phyloP scores from a whole-genome alignment of 2,797 vertebrate species.

The Gymnothorax reevesii region DNA sequence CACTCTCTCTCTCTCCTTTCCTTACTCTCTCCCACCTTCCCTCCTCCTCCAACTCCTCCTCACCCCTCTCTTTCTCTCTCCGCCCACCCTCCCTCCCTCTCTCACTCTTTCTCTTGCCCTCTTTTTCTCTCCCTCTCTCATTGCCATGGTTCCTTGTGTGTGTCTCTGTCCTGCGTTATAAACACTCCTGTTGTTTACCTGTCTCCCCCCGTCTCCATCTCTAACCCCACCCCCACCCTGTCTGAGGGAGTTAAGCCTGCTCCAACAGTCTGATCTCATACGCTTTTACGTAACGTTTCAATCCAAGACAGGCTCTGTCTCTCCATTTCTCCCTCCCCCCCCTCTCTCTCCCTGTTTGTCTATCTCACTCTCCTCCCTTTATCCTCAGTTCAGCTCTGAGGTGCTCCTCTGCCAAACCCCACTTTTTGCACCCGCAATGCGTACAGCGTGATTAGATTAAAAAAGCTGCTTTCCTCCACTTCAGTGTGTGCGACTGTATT shows the following conservation, averaged over 20 bases:
- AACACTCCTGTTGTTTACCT: slow-evolving; percentile 28
- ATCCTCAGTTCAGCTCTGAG: slow-evolving; percentile 34
- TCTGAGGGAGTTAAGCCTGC: slow-evolving; percentile 69
- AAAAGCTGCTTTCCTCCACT: too few relatives aligned
- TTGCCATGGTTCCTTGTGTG: neutral
- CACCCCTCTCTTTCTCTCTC: neutral
- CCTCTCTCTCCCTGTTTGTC: slow-evolving; percentile 38
- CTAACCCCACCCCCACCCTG: slow-evolving; percentile 48
- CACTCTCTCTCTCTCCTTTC: neutral
- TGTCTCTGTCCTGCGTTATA: slow-evolving; percentile 14
- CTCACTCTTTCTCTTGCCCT: slow-evolving; percentile 37
- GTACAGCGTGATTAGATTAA: too few relatives aligned
- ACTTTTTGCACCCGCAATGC: slow-evolving; percentile 37
- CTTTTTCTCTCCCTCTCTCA: neutral
- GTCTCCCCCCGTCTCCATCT: slow-evolving; percentile 56
- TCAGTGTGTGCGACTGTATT: too few relatives aligned
- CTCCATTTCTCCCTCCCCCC: neutral
- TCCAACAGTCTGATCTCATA: slow-evolving; percentile 69
- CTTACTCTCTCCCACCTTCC: too few relatives aligned
- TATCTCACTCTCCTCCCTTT: slow-evolving; percentile 43
- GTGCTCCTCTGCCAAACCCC: slow-evolving; percentile 55
- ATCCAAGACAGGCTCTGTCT: slow-evolving; percentile 42
- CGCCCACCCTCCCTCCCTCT: slow-evolving; percentile 17
- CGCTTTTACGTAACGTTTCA: slow-evolving; percentile 73
- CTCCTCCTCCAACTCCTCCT: slow-evolving; percentile 39